Percentiles rank a stretch among this genome's conserved stretches.
phyloP scores from a whole-genome alignment of 2,113 vertebrate species.

The Phrynocephalus versicolor region DNA sequence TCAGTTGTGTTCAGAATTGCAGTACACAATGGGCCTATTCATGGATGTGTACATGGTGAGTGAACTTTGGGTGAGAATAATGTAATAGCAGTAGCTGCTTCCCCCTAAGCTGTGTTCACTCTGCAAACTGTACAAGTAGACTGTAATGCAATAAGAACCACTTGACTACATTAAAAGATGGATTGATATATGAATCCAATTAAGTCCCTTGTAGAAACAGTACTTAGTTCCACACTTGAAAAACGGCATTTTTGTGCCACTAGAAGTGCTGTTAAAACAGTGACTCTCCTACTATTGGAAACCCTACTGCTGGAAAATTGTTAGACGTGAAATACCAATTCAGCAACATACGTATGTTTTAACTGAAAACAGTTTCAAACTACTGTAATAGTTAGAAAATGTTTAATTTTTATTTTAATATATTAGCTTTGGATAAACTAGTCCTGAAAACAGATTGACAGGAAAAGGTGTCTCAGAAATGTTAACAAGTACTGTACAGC shows the following conservation, averaged over 20 bases:
- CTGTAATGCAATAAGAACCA: background rate
- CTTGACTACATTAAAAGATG: background rate
- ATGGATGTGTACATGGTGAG: background rate
- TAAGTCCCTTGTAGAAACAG: background rate
- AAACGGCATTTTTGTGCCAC: background rate
- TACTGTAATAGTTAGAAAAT: too few relatives aligned
- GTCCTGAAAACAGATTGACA: background rate
- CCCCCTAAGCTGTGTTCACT: background rate
- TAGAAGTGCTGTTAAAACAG: background rate
- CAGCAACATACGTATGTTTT: too few relatives aligned
- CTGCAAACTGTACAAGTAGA: background rate
- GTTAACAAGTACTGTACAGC: too few relatives aligned
- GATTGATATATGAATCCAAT: background rate
- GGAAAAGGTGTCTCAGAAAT: background rate
- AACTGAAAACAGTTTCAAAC: too few relatives aligned
- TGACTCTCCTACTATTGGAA: background rate
- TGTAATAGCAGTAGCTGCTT: background rate
- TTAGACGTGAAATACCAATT: background rate
- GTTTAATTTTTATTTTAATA: background rate
- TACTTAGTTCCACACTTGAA: background rate
- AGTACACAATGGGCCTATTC: background rate
- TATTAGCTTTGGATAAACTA: background rate
- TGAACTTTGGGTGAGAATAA: background rate
- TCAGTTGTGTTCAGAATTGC: background rate
- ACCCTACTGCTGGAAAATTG: background rate